phyloP scores from a whole-genome alignment of 2,797 vertebrate species.

The Lycodopsis pacificus region DNA sequence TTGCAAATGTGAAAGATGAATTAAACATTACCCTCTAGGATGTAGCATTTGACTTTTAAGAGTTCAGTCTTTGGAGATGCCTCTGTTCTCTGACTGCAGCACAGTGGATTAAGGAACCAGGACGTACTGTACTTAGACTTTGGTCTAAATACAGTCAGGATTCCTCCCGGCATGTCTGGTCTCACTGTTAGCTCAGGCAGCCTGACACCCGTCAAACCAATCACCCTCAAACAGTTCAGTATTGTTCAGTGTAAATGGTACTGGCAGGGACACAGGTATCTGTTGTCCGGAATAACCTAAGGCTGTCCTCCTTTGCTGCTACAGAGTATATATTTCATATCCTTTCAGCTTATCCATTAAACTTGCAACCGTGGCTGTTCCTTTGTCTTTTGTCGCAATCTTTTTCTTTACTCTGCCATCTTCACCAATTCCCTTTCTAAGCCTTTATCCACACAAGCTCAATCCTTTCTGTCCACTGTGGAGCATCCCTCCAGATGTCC shows the following conservation, averaged over 20 bases:
- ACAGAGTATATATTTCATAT: conserved; percentile 32
- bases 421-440: conserved; percentile 28
- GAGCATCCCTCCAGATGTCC: conserved; percentile 32
- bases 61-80: conserved; percentile 32
- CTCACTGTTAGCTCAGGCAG: conserved; percentile 43
- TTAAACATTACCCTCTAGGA: conserved; percentile 68
- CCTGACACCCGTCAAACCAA: conserved; percentile 59
- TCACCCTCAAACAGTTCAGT: conserved; percentile 36
- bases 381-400: conserved; percentile 21
- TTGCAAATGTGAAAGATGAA: conserved; percentile 58
- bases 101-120: conserved; percentile 40
- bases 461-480: conserved; percentile 40
- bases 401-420: conserved; percentile 11
- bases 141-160: conserved; percentile 15
- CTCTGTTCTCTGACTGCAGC: conserved; percentile 35
- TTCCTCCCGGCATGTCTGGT: conserved; percentile 21
- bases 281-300: conserved; percentile 42
- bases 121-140: conserved; percentile 36
- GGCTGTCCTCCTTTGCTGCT: conserved; percentile 40
- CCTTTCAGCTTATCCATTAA: conserved; percentile 42
- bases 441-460: conserved; percentile 52
- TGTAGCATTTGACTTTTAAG: conserved; percentile 42
- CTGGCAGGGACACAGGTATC: conserved; percentile 53
- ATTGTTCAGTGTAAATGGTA: conserved; percentile 30
- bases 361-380: conserved; percentile 8